Conservation (phyloP, 1,140 invertebrate genomes). For the Delia radicum region DNA sequence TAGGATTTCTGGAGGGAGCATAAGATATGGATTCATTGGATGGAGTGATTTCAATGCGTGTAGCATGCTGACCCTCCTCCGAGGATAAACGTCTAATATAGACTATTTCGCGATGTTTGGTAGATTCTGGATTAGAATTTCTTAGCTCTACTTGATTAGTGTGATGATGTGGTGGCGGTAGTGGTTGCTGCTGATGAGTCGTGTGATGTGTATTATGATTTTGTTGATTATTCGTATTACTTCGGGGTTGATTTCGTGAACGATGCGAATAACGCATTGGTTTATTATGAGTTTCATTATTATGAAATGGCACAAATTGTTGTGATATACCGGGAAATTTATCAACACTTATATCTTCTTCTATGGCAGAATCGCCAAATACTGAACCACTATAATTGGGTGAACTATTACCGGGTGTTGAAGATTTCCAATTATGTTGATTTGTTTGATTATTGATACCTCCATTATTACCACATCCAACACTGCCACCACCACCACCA, state of each 20-base stretch:
- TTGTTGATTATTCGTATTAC: neutral
- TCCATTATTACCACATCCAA: too few relatives aligned
- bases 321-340: slow-evolving; percentile 47
- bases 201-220: too few relatives aligned
- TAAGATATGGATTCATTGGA: slow-evolving; percentile 52
- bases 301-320: slow-evolving; percentile 49
- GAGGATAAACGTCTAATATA: slow-evolving; percentile 50
- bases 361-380: slow-evolving; percentile 55
- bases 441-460: neutral
- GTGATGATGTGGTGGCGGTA: neutral
- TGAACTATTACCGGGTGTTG: slow-evolving; percentile 53
- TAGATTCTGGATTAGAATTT: neutral
- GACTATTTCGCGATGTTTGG: slow-evolving; percentile 50
- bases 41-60: slow-evolving; percentile 51
- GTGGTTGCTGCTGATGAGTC: slow-evolving; percentile 29
- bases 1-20: slow-evolving; percentile 43
- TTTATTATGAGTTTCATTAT: slow-evolving; percentile 37
- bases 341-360: slow-evolving; percentile 54
- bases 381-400: slow-evolving; percentile 55
- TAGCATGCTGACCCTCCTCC: slow-evolving; percentile 43
- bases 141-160: slow-evolving; percentile 2
- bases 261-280: slow-evolving; percentile 45
- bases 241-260: slow-evolving; percentile 7
- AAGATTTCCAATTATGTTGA: slow-evolving; percentile 47
- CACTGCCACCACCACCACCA: neutral